Evolutionary conservation across 2,113 vertebrate species (phyloP), one percentile per base, ranked within the genome.

Genomic region (Mastomys natalensis): DNA sequence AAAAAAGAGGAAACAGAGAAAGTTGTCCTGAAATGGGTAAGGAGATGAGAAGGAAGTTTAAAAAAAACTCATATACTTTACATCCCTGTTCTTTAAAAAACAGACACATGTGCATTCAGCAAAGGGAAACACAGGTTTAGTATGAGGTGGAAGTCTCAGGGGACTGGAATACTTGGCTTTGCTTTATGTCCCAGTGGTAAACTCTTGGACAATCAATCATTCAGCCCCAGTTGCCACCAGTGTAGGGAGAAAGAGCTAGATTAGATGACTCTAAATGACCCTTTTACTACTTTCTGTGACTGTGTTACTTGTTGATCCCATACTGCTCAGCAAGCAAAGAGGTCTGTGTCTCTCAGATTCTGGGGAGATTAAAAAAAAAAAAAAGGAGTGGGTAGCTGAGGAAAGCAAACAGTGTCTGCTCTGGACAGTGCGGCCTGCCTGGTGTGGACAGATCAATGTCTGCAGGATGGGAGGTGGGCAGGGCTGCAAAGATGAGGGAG

Each of bases 401-500:
- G 31, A 68, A 45, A 68, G n/a, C 22, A 93, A 85, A 89, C 53
- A 90, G 29, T 7, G 26, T 48, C 58, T 62, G 37, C 11, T 64
- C 34, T 34, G 37, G 45, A 73, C 37, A 31, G 51, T 15, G 21
- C 73, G 68, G 58, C 43, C 13, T 74, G 73, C 1, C 1, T 40
- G 21, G 8, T 72, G 73, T 48, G 5, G 40, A 82, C n/a, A 48
- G 55, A 96, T 84, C 53, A 43, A 74, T 0, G 3, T 45, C 8
- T 3, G 11, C 29, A 7, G 12, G 55, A 34, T 3, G 31, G 92
- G 40, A 77, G 9, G 81, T 53, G 37, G 48, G 81, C 3, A 40
- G 55, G 73, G 34, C 60, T n/a, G 4, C 80, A 84, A 68, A 93
- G 92, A 81, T 51, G 43, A 80, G 51, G 73, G 77, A 96, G 80